Evolutionary conservation across 2,113 vertebrate species (phyloP), one percentile per base, ranked within the genome.

Genomic region (Ciconia stormi): DNA sequence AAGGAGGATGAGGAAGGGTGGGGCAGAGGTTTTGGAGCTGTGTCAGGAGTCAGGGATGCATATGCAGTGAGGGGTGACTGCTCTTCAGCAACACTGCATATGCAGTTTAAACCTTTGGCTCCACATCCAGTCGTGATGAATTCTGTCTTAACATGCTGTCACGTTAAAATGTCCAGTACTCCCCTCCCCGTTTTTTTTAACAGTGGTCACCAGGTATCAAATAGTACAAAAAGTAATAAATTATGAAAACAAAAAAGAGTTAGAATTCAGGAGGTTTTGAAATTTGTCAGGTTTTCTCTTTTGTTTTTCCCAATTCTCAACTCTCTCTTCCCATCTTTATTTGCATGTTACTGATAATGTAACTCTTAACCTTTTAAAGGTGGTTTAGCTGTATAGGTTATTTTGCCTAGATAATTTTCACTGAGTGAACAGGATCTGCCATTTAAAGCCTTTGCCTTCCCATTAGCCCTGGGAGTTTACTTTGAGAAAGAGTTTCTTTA

Each of bases 41-140:
- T 80, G 70, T 82, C 61, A 85, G 56, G 44, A 49, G 34, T 50
- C 42, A 47, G 36, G 26, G 66, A 9, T 52, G 17, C 7, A 0
- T 80, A 4, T 65, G 40, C 3, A 0, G 14, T 34, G 18, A 40
- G 90, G 40, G 27, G 9, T 85, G 71, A 25, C 36, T 80, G 50
- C 32, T 62, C 10, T 66, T 89, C 30, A 40, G 40, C 49, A 49
- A 0, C 25, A 3, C 23, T 65, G 25, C 1, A 0, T n/a, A 1
- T 90, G n/a, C 32, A n/a, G 26, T 77, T 85, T 36, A 88, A 80
- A 8, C 53, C 34, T 17, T 65, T 44, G 66, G 16, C 30, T 91
- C 34, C 10, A 29, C 26, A 66, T 49, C 21, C 49, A 61, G 58
- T 17, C 12, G 9, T 53, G 42, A 88, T n/a, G 70, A 81, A 80